Evolutionary conservation across 2,797 vertebrate genomes (phyloP), one percentile per base, ranked within the genome.

Genomic region (Neopelma chrysocephalum): DNA sequence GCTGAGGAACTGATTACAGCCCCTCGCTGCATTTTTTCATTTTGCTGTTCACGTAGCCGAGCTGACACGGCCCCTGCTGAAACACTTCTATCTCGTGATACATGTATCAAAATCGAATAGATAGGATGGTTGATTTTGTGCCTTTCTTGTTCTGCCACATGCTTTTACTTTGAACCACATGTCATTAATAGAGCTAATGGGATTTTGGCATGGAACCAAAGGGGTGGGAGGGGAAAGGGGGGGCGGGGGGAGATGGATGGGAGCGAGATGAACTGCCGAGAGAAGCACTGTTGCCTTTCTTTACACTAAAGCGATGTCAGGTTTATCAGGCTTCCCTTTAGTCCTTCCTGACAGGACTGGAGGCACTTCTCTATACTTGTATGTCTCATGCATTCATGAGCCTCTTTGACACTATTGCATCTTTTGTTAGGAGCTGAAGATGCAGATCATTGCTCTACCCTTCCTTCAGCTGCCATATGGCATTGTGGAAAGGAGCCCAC

Each of bases 391-490:
- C 90, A 98, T 98, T 98, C 97, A 97, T 97, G 96, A 97, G 94
- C 66, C 23, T 78, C 96, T 96, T 95, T 97, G 97, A 97, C 96
- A 95, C 95, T 93, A 34, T 75, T 77, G 93, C 80, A 89, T 92
- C 97, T 97, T 98, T 98, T 98, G 98, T 98, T 97, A 82, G 80
- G 68, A 92, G 91, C 90, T 97, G 93, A 98, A 98, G 98, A 97
- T 94, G 96, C 95, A 97, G 95, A 96, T 96, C 94, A 57, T 94
- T 96, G 95, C 95, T 93, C 87, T 96, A 78, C 83, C 94, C 96
- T 95, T 93, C 90, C 94, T 92, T 98, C 97, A 98, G 97, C 97
- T 98, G 97, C 98, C 98, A 98, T 98, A 98, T 98, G 98, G 98
- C 98, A 96, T 97, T 97, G 96, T 97, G 94, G 96, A 97, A 98